Evolutionary conservation across 2,888 invertebrate species (phyloP), one percentile per base, ranked within the genome.

Genomic region (Noctua pronuba): DNA sequence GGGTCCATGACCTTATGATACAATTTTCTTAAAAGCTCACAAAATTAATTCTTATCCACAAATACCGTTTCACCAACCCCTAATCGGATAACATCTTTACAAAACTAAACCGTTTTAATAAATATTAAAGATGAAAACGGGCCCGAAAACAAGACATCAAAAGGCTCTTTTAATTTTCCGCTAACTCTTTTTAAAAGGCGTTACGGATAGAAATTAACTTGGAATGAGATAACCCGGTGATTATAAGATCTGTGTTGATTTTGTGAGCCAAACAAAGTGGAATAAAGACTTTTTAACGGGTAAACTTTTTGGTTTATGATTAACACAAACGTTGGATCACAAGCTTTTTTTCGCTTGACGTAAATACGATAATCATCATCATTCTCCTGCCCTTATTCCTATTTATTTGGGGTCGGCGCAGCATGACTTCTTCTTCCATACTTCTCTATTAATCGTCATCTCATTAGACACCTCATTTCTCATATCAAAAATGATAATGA

Each of bases 131-230:
- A 68, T 71, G 24, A 78, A 75, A 79, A 65, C 46, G 67, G 76
- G 0, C 55, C 44, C 66, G 24, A 71, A 81, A 79, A 75, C 60
- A 65, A 68, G 75, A 73, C 80, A 75, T 86, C 84, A 86, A 84
- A 86, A 73, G 67, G 38, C 49, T 49, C 67, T 80, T 78, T 75
- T 75, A 83, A 78, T 84, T 83, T 80, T 71, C 46, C 75, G 24
- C 60, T 65, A 74, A 76, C 72, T 84, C 52, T 77, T 82, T 79
- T 75, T 73, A 74, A 79, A 84, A 75, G 76, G 62, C 73, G 70
- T 79, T 75, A 85, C 76, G 69, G 77, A 86, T 82, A 86, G 69
- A 81, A 80, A 88, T 86, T 82, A 83, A 83, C 73, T 80, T 68
- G 21, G 49, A 83, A 88, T 70, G 77, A 85, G 83, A 82, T 86